Base-by-base conservation (phyloP, 2,888 invertebrate genomes). In the Salticus scenicus region DNA sequence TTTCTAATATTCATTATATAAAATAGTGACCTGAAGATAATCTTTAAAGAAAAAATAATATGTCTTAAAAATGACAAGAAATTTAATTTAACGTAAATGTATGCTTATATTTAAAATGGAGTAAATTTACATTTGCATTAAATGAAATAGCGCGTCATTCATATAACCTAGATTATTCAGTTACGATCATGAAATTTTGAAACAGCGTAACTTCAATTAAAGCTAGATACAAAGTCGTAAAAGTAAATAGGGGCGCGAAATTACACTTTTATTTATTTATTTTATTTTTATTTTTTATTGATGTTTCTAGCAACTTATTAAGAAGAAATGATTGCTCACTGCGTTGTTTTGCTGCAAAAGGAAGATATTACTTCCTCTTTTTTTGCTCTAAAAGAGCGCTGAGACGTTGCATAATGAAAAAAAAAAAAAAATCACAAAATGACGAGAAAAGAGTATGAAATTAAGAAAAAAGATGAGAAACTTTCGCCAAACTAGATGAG, bases 121-220 rank as follows among this genome's bases (percentile, higher is more conserved):
- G n/a, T n/a, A n/a, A n/a, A n/a, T n/a, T n/a, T n/a, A n/a, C n/a
- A n/a, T n/a, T n/a, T n/a, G n/a, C n/a, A n/a, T n/a, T n/a, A n/a
- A n/a, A n/a, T n/a, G n/a, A n/a, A n/a, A n/a, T n/a, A n/a, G n/a
- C n/a, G n/a, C n/a, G n/a, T n/a, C n/a, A n/a, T n/a, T n/a, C n/a
- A n/a, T n/a, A n/a, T n/a, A n/a, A n/a, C n/a, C n/a, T n/a, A n/a
- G n/a, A 37, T 10, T 7, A 47, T 17, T 47, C 42, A 2, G 42
- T 17, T 14, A 47, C 10, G 42, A 17, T 5, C 42, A 2, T 17
- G 1, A 47, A 14, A 17, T 47, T 47, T 47, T 47, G 2, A 24
- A 57, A 17, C 2, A 24, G 57, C 24, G 57, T 20, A 57, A 57
- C 57, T 57, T 57, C 57, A 57, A 57, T 57, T 57, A 57, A 57